phyloP scores from a whole-genome alignment of 2,888 invertebrate genomes.

The Synergus umbraculus region DNA sequence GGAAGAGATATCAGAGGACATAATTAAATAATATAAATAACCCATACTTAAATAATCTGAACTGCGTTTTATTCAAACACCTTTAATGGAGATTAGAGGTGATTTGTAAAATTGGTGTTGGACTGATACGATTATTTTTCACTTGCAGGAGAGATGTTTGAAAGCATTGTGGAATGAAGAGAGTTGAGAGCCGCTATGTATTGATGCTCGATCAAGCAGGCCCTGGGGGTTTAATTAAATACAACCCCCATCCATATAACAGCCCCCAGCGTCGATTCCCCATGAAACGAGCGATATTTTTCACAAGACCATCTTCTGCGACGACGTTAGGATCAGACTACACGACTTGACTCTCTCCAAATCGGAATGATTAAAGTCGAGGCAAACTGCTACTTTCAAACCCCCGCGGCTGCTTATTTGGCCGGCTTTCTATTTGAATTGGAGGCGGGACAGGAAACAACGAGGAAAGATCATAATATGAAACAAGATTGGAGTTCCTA shows the following conservation, averaged over 20 bases:
- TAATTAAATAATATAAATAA: no score
- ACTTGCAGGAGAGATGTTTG: neutral
- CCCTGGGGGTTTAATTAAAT: conserved; percentile 76
- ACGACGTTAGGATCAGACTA: conserved; percentile 52
- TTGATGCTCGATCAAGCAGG: conserved; percentile 76
- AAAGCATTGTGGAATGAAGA: conserved; percentile 42
- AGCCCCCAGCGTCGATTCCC: conserved; percentile 51
- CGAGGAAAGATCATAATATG: conserved; percentile 3
- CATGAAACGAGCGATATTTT: conserved; percentile 71
- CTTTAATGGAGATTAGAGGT: neutral
- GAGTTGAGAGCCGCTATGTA: conserved; percentile 73
- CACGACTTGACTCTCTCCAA: conserved; percentile 47
- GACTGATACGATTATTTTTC: neutral
- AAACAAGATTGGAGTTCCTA: conserved; percentile 15
- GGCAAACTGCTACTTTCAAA: conserved; percentile 42
- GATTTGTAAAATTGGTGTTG: neutral
- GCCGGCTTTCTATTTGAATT: conserved; percentile 37
- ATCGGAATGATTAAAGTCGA: conserved; percentile 56
- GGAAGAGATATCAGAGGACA: neutral
- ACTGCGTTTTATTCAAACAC: neutral
- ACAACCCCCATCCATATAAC: conserved; percentile 66
- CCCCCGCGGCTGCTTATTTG: conserved; percentile 25
- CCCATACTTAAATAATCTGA: neutral
- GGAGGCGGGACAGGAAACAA: conserved; percentile 39
- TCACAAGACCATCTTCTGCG: conserved; percentile 65